phyloP scores from a whole-genome alignment of 1,140 invertebrate species.

The Caenorhabditis latens region DNA sequence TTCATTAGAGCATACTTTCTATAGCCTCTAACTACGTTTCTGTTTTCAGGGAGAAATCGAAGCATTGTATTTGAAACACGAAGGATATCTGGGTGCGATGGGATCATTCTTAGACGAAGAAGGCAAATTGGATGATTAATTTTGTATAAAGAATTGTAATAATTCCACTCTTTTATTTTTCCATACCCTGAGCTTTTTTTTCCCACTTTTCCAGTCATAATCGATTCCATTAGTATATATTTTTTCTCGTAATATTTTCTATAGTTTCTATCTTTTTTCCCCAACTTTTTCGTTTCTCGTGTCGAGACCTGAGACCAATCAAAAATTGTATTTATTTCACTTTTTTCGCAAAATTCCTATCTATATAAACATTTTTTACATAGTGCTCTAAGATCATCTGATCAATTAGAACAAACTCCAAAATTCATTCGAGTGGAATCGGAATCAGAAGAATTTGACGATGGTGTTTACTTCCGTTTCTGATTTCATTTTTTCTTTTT shows the following conservation, averaged over 20 bases:
- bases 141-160: too few species aligned
- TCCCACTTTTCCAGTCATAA: slow-evolving; percentile 16
- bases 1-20: not conserved
- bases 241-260: not conserved
- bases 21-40: too few species aligned
- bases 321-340: slow-evolving; percentile 6
- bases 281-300: slow-evolving; percentile 15
- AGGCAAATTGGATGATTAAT: slow-evolving; percentile 43
- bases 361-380: too few species aligned
- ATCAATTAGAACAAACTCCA: not conserved
- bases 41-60: slow-evolving; percentile 60
- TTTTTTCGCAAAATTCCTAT: not conserved
- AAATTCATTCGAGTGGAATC: not conserved
- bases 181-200: not conserved
- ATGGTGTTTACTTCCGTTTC: not conserved
- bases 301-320: not conserved
- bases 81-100: slow-evolving; percentile 64
- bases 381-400: too few species aligned
- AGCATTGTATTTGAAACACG: slow-evolving; percentile 63
- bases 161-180: not conserved
- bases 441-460: not conserved
- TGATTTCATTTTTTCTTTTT: not conserved
- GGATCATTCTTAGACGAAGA: slow-evolving; percentile 62
- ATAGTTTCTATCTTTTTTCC: not conserved
- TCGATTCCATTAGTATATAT: slow-evolving; percentile 12